phyloP scores from a whole-genome alignment of 2,113 vertebrate species.

The Progne subis region DNA sequence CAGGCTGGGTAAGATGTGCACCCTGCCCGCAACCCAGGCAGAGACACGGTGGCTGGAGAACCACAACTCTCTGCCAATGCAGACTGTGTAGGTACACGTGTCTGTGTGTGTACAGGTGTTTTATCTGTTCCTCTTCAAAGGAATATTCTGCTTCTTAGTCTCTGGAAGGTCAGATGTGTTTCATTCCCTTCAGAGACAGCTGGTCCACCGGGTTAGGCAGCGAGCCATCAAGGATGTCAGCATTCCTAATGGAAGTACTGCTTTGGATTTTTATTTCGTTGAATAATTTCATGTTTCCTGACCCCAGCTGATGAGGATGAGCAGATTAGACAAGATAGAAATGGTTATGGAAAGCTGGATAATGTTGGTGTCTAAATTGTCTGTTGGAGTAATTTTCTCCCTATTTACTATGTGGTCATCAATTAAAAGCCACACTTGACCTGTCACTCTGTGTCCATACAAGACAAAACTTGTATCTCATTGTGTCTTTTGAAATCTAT shows the following conservation, averaged over 20 bases:
- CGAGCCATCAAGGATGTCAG: not conserved
- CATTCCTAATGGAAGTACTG: not conserved
- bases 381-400: constrained; percentile 10
- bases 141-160: not conserved
- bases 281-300: not conserved
- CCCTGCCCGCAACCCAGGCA: not conserved
- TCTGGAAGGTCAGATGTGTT: not conserved
- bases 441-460: constrained; percentile 13
- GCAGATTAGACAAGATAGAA: not conserved
- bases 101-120: not conserved
- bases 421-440: constrained; percentile 40
- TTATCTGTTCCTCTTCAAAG: not conserved
- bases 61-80: not conserved
- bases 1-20: not conserved
- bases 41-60: not conserved
- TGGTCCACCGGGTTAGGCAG: not conserved
- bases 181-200: not conserved
- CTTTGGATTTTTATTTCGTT: not conserved
- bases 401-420: not conserved
- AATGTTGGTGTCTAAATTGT: not conserved
- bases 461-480: not conserved
- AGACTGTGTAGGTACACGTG: not conserved
- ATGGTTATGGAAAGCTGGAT: not conserved
- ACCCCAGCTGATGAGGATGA: not conserved
- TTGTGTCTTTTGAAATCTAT: constrained; percentile 4